A percentile compares a stretch with the other conserved stretches of the same genome.
Evolutionary conservation across 2,113 vertebrate species (phyloP).

Genomic region (Clarias batrachus): DNA sequence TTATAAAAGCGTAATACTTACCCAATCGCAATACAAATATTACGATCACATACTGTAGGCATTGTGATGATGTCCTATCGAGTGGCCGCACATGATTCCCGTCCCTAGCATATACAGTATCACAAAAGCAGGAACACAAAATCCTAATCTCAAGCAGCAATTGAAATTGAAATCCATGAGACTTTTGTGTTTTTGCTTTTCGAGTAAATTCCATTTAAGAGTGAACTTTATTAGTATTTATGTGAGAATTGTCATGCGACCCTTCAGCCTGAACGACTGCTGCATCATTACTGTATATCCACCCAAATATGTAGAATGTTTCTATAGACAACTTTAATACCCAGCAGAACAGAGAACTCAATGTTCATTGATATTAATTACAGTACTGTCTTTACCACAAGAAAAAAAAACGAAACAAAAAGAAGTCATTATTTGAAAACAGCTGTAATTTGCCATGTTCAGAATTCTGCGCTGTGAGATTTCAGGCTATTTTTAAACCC

Average conservation of each 20-base stretch:
- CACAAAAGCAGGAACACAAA: too few species aligned
- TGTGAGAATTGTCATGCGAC: not conserved
- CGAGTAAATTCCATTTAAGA: not conserved
- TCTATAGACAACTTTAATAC: not conserved
- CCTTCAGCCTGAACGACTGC: not conserved
- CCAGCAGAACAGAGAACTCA: not conserved
- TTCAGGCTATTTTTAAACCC: slow-evolving; percentile 3
- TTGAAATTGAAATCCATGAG: too few species aligned
- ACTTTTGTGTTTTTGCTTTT: not conserved
- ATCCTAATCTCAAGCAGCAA: too few species aligned
- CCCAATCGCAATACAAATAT: too few species aligned
- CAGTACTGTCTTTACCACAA: too few species aligned
- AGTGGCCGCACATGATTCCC: too few species aligned
- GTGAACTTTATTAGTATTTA: not conserved
- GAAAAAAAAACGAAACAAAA: not conserved
- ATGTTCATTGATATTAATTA: not conserved
- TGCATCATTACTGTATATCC: not conserved
- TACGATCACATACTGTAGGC: too few species aligned
- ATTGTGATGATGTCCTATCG: too few species aligned
- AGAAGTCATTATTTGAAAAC: not conserved
- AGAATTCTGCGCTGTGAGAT: not conserved
- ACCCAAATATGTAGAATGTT: not conserved
- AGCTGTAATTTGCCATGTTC: not conserved
- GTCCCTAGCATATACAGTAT: too few species aligned
- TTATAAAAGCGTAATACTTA: too few species aligned